Percentiles rank a stretch among this genome's conserved stretches.
Conservation (phyloP, 2,797 vertebrate genomes). For the Sciaenops ocellatus region DNA sequence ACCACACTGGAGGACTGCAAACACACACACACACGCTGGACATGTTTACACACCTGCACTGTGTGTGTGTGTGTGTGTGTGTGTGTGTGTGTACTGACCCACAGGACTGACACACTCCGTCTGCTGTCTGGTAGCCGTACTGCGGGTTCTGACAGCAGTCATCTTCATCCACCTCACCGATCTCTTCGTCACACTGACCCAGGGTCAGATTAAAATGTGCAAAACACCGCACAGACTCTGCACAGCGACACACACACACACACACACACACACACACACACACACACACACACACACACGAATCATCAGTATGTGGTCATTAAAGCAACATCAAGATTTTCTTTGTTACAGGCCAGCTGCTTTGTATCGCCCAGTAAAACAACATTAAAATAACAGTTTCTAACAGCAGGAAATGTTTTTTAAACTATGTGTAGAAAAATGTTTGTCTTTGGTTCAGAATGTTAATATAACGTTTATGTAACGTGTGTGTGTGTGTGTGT, state of each 20-base stretch:
- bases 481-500: too few relatives aligned
- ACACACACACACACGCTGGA: conserved; percentile 11
- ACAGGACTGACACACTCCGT: conserved; percentile 61
- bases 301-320: background rate
- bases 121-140: conserved; percentile 42
- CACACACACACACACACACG: background rate
- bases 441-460: too few relatives aligned
- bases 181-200: conserved; percentile 51
- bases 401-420: too few relatives aligned
- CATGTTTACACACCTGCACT: background rate
- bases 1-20: conserved; percentile 51
- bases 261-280: conserved; percentile 29
- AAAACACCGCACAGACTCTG: conserved; percentile 69
- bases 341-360: too few relatives aligned
- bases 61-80: conserved; percentile 11
- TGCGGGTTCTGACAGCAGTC: conserved; percentile 70
- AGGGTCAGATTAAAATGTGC: conserved; percentile 1
- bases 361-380: too few relatives aligned
- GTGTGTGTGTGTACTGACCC: conserved; percentile 61
- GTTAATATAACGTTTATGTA: too few relatives aligned
- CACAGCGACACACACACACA: conserved; percentile 12
- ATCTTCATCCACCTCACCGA: conserved; percentile 60
- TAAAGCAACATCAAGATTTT: background rate
- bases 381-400: too few relatives aligned
- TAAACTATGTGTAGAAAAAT: too few relatives aligned